Conservation (phyloP, 2,797 vertebrate species). For the Myotis vivesi region DNA sequence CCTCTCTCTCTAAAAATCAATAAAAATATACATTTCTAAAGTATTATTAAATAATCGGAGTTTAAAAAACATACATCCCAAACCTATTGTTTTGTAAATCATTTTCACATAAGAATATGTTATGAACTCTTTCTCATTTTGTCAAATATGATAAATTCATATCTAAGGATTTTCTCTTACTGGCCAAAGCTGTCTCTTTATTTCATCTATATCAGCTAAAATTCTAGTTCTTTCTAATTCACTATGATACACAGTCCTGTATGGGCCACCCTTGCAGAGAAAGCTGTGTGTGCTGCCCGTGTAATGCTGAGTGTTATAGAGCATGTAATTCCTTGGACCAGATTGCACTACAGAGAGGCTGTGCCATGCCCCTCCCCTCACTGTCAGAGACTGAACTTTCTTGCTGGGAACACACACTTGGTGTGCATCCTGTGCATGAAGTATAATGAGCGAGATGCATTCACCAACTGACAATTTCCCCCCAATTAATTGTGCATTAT, state of each 20-base stretch:
- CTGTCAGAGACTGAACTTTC: neutral
- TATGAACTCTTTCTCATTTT: neutral
- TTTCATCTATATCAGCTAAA: neutral
- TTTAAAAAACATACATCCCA: too few species aligned
- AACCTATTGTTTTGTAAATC: neutral
- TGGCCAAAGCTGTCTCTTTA: neutral
- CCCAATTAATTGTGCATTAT: constrained; percentile 76
- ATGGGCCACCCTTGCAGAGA: neutral
- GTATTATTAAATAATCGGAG: too few species aligned
- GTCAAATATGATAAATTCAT: neutral
- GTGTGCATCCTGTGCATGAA: constrained; percentile 50
- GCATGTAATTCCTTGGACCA: neutral
- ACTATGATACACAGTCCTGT: neutral
- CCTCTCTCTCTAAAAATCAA: too few species aligned
- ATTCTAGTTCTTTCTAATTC: neutral
- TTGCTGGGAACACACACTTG: neutral
- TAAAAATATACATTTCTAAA: too few species aligned
- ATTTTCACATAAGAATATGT: neutral
- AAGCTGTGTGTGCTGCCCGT: neutral
- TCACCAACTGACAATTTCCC: constrained; percentile 80
- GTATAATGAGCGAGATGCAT: constrained; percentile 73
- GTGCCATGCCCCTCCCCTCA: neutral
- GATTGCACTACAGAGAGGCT: neutral
- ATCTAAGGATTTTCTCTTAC: neutral
- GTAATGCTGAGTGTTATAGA: neutral